Percentiles rank a stretch among this genome's conserved stretches.
Conservation (phyloP, 2,797 vertebrate genomes). For the Coilia nasus region DNA sequence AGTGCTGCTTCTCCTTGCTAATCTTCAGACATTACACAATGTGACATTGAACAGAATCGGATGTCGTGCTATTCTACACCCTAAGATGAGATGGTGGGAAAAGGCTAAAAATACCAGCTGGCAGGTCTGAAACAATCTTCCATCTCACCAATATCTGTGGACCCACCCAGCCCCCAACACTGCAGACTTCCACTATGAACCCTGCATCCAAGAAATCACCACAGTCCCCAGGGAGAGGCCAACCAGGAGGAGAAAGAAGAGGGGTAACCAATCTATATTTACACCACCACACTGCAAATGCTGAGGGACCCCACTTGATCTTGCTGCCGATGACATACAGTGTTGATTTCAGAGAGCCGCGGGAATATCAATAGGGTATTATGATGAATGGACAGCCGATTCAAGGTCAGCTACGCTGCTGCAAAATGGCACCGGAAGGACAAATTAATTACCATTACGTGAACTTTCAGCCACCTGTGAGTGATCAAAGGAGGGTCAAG, state of each 20-base stretch:
- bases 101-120: slow-evolving; percentile 57
- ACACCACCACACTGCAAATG: slow-evolving; percentile 38
- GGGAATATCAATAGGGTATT: neutral
- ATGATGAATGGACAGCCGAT: neutral
- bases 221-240: slow-evolving; percentile 35
- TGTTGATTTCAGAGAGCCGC: neutral
- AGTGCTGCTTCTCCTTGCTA: neutral
- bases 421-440: neutral
- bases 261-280: slow-evolving; percentile 44
- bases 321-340: neutral
- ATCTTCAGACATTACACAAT: slow-evolving; percentile 42
- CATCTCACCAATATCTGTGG: neutral
- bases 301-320: neutral
- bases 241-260: neutral
- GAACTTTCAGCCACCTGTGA: neutral
- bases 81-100: slow-evolving; percentile 9
- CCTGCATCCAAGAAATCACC: slow-evolving; percentile 51
- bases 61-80: slow-evolving; percentile 15
- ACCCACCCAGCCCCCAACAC: neutral
- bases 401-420: neutral
- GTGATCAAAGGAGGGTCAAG: neutral
- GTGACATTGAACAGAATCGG: slow-evolving; percentile 33
- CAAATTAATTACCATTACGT: neutral
- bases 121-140: slow-evolving; percentile 20
- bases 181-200: neutral